Evolutionary conservation across 2,888 invertebrate species (phyloP).

Genomic region (Amphiduros pacificus): DNA sequence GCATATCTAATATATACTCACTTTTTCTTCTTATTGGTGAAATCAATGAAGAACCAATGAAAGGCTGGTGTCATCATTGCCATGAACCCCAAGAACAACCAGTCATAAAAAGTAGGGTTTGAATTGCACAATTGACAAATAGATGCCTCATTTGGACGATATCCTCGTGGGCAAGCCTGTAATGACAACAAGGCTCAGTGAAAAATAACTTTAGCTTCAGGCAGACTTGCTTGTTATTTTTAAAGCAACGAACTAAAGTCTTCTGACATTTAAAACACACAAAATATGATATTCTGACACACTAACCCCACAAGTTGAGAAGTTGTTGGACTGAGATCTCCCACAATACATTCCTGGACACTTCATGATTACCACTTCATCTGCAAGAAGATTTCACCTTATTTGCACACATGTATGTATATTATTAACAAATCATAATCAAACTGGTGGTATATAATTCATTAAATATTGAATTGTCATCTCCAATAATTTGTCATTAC

Average conservation of each 20-base stretch:
- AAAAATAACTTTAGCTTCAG: neutral
- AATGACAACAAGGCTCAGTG: constrained; percentile 12
- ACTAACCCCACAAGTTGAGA: constrained; percentile 28
- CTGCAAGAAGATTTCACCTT: neutral
- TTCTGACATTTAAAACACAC: neutral
- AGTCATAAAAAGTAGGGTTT: constrained; percentile 81
- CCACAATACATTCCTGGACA: constrained; percentile 89
- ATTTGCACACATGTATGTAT: too few species aligned
- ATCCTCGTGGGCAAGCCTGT: constrained; percentile 67
- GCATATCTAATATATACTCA: constrained; percentile 46
- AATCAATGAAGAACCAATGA: constrained; percentile 90
- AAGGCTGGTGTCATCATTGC: constrained; percentile 82
- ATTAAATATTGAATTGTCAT: too few species aligned
- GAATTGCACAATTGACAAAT: constrained; percentile 78
- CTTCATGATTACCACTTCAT: constrained; percentile 10
- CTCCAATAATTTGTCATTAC: too few species aligned
- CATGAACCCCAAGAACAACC: constrained; percentile 94
- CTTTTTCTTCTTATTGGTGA: constrained; percentile 72
- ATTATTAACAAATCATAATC: too few species aligned
- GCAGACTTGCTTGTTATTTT: neutral
- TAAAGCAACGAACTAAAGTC: neutral
- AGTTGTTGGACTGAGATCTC: constrained; percentile 54
- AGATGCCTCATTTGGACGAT: constrained; percentile 65
- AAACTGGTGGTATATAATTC: too few species aligned
- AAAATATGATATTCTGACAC: neutral